Evolutionary conservation across 2,113 vertebrate species (phyloP).

Genomic region (Poicephalus meyeri): DNA sequence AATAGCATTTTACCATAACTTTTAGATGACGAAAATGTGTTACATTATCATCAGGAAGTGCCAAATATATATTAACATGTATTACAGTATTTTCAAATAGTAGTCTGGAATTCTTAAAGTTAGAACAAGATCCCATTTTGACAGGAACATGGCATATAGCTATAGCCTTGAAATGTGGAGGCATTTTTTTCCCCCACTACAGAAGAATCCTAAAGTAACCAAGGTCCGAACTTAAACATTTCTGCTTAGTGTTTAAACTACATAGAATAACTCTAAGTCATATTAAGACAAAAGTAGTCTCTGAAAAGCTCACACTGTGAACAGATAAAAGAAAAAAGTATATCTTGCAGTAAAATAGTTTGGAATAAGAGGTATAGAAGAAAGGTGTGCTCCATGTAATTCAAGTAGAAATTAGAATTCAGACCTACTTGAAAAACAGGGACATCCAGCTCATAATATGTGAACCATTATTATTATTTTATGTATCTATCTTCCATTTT

Average conservation of each 20-base stretch:
- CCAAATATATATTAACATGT: neutral
- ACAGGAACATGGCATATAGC: neutral
- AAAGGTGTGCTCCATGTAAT: neutral
- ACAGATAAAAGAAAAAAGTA: neutral
- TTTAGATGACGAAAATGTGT: neutral
- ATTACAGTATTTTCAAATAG: neutral
- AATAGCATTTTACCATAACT: neutral
- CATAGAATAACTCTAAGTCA: neutral
- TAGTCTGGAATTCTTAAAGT: neutral
- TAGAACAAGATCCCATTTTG: neutral
- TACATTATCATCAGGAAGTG: neutral
- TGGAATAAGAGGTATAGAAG: neutral
- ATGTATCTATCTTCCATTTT: neutral
- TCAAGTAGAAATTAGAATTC: neutral
- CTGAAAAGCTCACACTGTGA: neutral
- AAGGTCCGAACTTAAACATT: neutral
- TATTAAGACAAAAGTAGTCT: neutral
- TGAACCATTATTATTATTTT: neutral
- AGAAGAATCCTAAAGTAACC: neutral
- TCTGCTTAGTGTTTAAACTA: neutral
- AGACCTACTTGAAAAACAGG: neutral
- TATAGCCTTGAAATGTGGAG: neutral
- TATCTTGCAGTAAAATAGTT: neutral
- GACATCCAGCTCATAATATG: neutral
- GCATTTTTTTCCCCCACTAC: neutral